Evolutionary conservation across 2,888 invertebrate species (phyloP), one percentile per base, ranked within the genome.

Genomic region (Cryptus viduatorius): DNA sequence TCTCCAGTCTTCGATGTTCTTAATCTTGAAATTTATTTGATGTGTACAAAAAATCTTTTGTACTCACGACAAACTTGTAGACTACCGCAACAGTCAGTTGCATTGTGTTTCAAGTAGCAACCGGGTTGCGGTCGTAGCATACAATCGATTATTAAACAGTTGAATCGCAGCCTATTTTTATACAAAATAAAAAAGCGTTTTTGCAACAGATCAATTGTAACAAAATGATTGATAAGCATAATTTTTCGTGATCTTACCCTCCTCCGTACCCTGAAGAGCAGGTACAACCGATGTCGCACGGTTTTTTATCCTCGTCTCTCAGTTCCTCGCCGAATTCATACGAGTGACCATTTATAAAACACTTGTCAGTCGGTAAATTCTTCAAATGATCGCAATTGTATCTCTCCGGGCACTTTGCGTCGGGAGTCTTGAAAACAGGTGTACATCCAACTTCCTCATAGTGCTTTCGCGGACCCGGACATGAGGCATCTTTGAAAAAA

Each of bases 331-430:
- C 89, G n/a, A 90, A 50, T 4, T 67, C 72, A 53, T 93, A 93
- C 8, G 56, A 87, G 8, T 90, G 69, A 0, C 85, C 88, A 29
- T 91, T 91, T 3, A 85, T 59, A 31, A 91, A 90, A 79, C 93
- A 93, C 71, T 92, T 92, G 31, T 90, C 68, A 0, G 24, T 53
- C 0, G 88, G 80, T 71, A 89, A 83, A 0, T 44, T 31, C 4
- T 88, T 71, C 44, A 93, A 53, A 53, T 90, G 86, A n/a, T 87
- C 87, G 53, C 93, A 93, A 24, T 93, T 81, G 84, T 89, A 93
- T 42, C 78, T 85, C 1, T 64, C 50, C 7, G 93, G 83, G 77
- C 93, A 93, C 44, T 90, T 90, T 31, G 89, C 89, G 0, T 42
- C 88, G 0, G 87, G 67, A 10, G 86, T 88, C 31, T 87, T 68